Evolutionary conservation across 2,113 vertebrate genomes (phyloP), one percentile per base, ranked within the genome.

Genomic region (Atlantisia rogersi): DNA sequence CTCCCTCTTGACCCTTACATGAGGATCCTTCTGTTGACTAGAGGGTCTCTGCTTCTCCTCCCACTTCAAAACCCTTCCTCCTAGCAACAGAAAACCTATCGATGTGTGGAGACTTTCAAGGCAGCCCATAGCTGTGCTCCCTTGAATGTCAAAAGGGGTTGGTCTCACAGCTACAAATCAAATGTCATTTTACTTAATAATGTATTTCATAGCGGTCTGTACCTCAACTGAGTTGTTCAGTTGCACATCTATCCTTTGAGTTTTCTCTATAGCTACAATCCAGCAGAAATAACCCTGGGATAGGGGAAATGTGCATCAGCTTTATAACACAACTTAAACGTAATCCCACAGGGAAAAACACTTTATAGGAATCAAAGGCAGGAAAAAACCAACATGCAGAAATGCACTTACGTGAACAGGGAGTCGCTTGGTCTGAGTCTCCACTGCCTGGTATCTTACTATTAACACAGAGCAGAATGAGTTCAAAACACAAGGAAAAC

Each of bases 141-240:
- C 88, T 95, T 85, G 89, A 92, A 94, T 95, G 96, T 95, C 95
- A 90, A 81, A 95, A 97, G 96, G 79, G 95, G 80, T 77, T 94
- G 93, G 94, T 95, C 96, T 97, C 97, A 95, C 92, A 95, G 96
- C 91, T 95, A 96, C 95, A 96, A 98, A 98, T 98, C 97, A 97
- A 98, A 96, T 88, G 95, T 84, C 95, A 94, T 97, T 98, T 97
- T 92, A 92, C 86, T 96, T 96, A 97, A 98, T 97, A 96, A 98
- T 97, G 94, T 97, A 96, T 96, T 97, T 97, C 4, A 5, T 94
- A 94, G 96, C 52, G 24, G 94, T 97, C 90, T 97, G 89, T 60
- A 82, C 88, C 94, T 97, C 77, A 1, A 97, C 86, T 78, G 77
- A 73, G 85, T 88, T 94, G 77, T 91, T 93, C 81, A 82, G 94